Evolutionary conservation across 2,113 vertebrate species (phyloP).

Genomic region (Macquaria australasica): DNA sequence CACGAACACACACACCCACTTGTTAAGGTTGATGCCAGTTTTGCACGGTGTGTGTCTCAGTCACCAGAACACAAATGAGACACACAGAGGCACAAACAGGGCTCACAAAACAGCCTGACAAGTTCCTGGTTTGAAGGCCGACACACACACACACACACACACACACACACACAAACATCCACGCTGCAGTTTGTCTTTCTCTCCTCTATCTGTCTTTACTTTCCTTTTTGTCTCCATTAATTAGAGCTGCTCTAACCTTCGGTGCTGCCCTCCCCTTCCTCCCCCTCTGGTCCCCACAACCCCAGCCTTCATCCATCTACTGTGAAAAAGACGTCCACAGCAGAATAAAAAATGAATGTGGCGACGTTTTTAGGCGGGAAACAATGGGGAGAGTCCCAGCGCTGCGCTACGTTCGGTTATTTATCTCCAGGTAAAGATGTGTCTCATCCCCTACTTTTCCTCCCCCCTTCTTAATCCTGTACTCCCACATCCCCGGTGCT

Average conservation of each 20-base stretch:
- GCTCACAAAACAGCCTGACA: constrained; percentile 51
- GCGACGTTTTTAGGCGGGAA: constrained; percentile 26
- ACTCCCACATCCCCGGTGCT: constrained; percentile 38
- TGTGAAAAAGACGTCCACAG: constrained; percentile 62
- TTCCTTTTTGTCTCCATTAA: constrained; percentile 67
- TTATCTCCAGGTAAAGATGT: constrained; percentile 70
- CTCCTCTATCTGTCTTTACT: constrained; percentile 52
- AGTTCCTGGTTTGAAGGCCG: constrained; percentile 62
- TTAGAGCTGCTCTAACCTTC: constrained; percentile 61
- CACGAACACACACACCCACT: constrained; percentile 26
- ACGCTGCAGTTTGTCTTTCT: constrained; percentile 28
- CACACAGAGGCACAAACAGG: constrained; percentile 24
- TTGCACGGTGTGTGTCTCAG: constrained; percentile 32
- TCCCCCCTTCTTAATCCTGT: constrained; percentile 30
- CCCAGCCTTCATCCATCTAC: constrained; percentile 64
- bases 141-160: not conserved
- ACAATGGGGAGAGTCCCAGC: constrained; percentile 58
- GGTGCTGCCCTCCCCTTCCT: constrained; percentile 15
- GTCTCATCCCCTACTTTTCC: constrained; percentile 40
- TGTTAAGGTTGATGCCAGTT: constrained; percentile 57
- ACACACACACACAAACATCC: not conserved
- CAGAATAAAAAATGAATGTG: constrained; percentile 64
- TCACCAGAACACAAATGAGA: constrained; percentile 60
- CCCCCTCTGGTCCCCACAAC: not conserved
- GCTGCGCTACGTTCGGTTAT: constrained; percentile 50